phyloP scores from a whole-genome alignment of 2,888 invertebrate genomes.

The Aradus depressus region DNA sequence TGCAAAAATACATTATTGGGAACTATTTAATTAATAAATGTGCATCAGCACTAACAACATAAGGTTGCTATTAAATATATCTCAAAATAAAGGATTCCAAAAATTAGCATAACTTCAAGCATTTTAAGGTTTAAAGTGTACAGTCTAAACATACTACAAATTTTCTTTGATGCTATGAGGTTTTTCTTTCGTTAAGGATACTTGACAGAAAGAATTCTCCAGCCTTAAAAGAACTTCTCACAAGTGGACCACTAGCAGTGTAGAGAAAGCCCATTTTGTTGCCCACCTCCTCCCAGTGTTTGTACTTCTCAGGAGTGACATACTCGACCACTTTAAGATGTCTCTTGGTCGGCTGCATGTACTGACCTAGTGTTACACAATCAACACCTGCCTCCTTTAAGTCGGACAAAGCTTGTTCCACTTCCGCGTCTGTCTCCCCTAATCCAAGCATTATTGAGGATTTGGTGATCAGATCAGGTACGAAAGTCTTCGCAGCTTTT shows the following conservation, averaged over 20 bases:
- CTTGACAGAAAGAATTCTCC: slow-evolving; percentile 86
- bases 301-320: slow-evolving; percentile 88
- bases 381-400: slow-evolving; percentile 73
- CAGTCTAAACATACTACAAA: background rate
- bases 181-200: slow-evolving; percentile 45
- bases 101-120: background rate
- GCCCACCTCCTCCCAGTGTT: slow-evolving; percentile 74
- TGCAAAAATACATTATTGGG: too few relatives aligned
- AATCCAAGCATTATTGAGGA: slow-evolving; percentile 97
- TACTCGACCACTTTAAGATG: slow-evolving; percentile 91
- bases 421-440: slow-evolving; percentile 78
- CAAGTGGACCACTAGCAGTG: slow-evolving; percentile 94
- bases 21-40: too few relatives aligned
- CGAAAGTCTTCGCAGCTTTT: slow-evolving; percentile 65
- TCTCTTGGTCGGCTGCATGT: slow-evolving; percentile 97
- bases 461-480: slow-evolving; percentile 82
- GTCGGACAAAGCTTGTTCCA: slow-evolving; percentile 78
- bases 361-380: slow-evolving; percentile 93
- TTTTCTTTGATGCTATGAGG: background rate
- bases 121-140: too few relatives aligned
- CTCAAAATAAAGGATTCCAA: background rate
- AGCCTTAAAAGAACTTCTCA: slow-evolving; percentile 94
- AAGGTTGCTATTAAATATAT: too few relatives aligned
- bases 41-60: background rate
- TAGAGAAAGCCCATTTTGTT: slow-evolving; percentile 83